These are phyloP conservation scores for Dasyurus viverrinus DNA, from an alignment of 2,113 vertebrate species.

Conservation along the genomic window DNA sequence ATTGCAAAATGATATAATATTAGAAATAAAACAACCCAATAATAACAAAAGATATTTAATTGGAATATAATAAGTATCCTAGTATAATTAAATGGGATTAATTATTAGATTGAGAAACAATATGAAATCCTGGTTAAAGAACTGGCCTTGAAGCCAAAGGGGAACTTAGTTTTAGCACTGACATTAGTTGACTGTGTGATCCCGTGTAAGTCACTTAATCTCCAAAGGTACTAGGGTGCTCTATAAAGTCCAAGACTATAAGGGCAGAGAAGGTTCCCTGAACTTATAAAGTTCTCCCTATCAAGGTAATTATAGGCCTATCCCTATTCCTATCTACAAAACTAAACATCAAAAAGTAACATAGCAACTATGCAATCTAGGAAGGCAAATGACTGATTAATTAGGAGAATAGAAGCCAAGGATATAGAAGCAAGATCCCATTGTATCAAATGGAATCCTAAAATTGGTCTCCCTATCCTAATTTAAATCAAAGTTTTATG, in stretches of 20 bases:
- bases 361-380: not conserved
- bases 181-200: not conserved
- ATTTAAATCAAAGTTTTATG: not conserved
- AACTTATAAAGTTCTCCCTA: not conserved
- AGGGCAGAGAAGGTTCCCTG: not conserved
- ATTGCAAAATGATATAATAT: slow-evolving; percentile 8
- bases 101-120: not conserved
- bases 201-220: not conserved
- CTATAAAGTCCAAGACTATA: not conserved
- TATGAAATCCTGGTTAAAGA: not conserved
- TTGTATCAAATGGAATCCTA: not conserved
- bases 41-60: slow-evolving; percentile 19
- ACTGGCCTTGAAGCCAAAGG: not conserved
- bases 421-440: not conserved
- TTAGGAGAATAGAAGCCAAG: not conserved
- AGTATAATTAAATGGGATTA: not conserved
- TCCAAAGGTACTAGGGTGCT: not conserved
- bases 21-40: not conserved
- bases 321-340: not conserved
- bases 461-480: not conserved
- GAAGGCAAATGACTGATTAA: not conserved
- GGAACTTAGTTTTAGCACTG: not conserved
- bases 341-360: not conserved
- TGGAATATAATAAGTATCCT: slow-evolving; percentile 10
- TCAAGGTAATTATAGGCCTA: not conserved